These are phyloP conservation scores for Nymphalis urticae DNA, from an alignment of 2,888 invertebrate genomes.

Conservation along the genomic window DNA sequence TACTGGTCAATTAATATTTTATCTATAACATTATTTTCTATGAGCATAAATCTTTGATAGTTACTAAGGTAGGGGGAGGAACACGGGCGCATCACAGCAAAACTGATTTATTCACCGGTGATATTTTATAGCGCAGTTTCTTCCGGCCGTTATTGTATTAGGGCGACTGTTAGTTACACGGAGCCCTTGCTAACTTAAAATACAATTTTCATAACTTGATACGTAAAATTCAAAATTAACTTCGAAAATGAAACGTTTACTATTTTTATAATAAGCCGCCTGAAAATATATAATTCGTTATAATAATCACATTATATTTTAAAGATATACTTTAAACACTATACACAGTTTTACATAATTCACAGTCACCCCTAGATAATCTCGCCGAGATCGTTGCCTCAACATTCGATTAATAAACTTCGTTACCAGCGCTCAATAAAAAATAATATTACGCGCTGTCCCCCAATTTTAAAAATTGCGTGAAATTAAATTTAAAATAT, in stretches of 20 bases:
- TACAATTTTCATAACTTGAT: conserved; percentile 16
- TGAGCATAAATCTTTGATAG: conserved; percentile 73
- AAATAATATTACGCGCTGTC: conserved; percentile 66
- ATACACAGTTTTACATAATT: conserved; percentile 5
- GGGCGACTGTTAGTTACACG: conserved; percentile 80
- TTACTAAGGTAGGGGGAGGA: conserved; percentile 60
- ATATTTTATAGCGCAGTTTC: conserved; percentile 85
- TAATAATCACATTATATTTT: too few relatives aligned
- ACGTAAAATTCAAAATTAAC: neutral
- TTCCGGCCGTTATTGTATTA: conserved; percentile 86
- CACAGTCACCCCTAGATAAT: conserved; percentile 24
- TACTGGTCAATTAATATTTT: conserved; percentile 68
- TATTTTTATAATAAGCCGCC: too few relatives aligned
- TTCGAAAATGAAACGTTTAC: too few relatives aligned
- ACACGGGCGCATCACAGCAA: conserved; percentile 62
- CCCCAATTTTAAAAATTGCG: conserved; percentile 78
- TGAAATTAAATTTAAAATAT: conserved; percentile 81
- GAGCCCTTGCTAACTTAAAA: conserved; percentile 42
- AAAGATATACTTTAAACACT: too few relatives aligned
- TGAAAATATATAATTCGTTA: too few relatives aligned
- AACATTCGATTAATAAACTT: conserved; percentile 67
- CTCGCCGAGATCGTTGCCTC: conserved; percentile 35
- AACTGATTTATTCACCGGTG: conserved; percentile 84
- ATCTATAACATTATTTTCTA: conserved; percentile 69
- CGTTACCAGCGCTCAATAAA: conserved; percentile 66